These are phyloP conservation scores for Serrognathus titanus DNA, from an alignment of 2,888 invertebrate species.

Conservation along the genomic window DNA sequence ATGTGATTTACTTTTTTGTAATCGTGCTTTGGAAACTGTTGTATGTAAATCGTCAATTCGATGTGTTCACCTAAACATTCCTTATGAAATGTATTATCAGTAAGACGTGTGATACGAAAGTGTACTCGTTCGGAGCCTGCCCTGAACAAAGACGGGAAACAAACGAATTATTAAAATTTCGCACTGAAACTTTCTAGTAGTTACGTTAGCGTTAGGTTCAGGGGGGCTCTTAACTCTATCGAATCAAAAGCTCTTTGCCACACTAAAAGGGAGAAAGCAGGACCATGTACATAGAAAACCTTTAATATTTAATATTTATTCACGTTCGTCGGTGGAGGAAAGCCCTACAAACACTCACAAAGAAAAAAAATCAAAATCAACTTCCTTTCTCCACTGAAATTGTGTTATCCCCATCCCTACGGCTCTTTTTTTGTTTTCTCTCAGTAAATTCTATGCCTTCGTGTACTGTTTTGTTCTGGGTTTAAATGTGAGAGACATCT, in stretches of 20 bases:
- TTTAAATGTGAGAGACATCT: neutral
- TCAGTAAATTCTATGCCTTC: constrained; percentile 20
- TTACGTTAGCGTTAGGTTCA: too few species aligned
- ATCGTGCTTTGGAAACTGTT: neutral
- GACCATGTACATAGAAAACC: neutral
- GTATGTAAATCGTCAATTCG: constrained; percentile 41
- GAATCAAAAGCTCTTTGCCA: too few species aligned
- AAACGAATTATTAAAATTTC: too few species aligned
- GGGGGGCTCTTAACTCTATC: too few species aligned
- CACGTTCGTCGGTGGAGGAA: neutral
- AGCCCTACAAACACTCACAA: neutral
- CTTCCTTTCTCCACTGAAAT: constrained; percentile 4
- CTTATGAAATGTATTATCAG: constrained; percentile 23
- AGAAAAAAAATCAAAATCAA: neutral
- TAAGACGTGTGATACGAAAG: constrained; percentile 11
- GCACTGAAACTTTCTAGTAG: too few species aligned
- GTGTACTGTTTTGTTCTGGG: constrained; percentile 6
- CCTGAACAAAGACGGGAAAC: too few species aligned
- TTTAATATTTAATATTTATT: neutral
- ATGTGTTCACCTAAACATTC: constrained; percentile 42
- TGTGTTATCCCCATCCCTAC: constrained; percentile 26
- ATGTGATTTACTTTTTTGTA: constrained; percentile 5
- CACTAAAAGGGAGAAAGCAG: too few species aligned
- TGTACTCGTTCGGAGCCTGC: too few species aligned
- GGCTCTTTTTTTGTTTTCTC: constrained; percentile 14